Percentiles rank a stretch among this genome's conserved stretches.
Evolutionary conservation across 92 coral and sea anemone genomes (phyloP).

Genomic region (Chrysogorgia sp.): DNA sequence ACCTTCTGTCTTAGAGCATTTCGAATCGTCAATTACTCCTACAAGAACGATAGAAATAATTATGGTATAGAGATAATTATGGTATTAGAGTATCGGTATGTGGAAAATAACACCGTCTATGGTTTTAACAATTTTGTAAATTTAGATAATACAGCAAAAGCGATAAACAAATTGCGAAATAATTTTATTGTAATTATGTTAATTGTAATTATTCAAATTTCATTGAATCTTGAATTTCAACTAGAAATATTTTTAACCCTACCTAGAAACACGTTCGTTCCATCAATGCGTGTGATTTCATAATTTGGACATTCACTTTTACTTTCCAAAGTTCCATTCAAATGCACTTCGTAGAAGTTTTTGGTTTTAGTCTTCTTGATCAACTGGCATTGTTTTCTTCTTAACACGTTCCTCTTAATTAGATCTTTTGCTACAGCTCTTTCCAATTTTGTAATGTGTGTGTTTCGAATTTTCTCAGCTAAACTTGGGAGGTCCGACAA

Average conservation of each 20-base stretch:
- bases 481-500: not conserved
- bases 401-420: constrained; percentile 54
- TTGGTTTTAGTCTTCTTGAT: constrained; percentile 58
- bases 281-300: constrained; percentile 32
- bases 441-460: constrained; percentile 67
- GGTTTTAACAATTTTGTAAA: too few relatives aligned
- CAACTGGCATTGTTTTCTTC: constrained; percentile 64
- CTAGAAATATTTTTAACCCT: not conserved
- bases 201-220: too few relatives aligned
- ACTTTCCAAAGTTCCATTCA: constrained; percentile 30
- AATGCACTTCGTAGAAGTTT: constrained; percentile 73
- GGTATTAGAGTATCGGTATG: not conserved
- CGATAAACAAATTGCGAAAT: too few relatives aligned
- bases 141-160: too few relatives aligned
- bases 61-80: not conserved
- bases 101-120: too few relatives aligned
- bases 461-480: constrained; percentile 10
- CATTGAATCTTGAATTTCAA: too few relatives aligned
- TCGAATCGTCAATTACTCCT: constrained; percentile 49
- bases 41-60: not conserved
- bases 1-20: constrained; percentile 2
- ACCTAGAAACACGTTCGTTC: constrained; percentile 59
- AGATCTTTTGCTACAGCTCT: constrained; percentile 64
- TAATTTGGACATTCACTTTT: constrained; percentile 41
- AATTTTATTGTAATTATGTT: too few relatives aligned